Conservation (phyloP, 2,113 vertebrate genomes). For the Tupaia tana region DNA sequence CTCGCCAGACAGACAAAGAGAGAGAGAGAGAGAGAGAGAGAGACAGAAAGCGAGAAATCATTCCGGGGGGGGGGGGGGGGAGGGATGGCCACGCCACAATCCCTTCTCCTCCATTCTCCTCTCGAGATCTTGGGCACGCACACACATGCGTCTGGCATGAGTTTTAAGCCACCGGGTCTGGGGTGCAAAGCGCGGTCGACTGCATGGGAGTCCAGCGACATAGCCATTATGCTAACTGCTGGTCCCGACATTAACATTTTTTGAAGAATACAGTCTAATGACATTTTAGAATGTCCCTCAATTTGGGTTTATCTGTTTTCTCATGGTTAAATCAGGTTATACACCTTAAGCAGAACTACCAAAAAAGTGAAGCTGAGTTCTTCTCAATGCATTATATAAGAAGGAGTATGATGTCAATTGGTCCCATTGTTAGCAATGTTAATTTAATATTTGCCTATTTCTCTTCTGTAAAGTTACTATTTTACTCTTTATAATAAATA, state of each 20-base stretch:
- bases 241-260: background rate
- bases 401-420: background rate
- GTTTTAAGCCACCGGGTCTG: too few relatives aligned
- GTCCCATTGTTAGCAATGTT: background rate
- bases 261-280: background rate
- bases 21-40: too few relatives aligned
- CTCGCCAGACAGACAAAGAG: too few relatives aligned
- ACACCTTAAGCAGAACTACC: background rate
- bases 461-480: background rate
- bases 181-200: too few relatives aligned
- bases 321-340: background rate
- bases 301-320: background rate
- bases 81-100: too few relatives aligned
- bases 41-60: too few relatives aligned
- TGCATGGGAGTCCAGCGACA: too few relatives aligned
- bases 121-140: too few relatives aligned
- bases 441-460: background rate
- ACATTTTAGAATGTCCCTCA: background rate
- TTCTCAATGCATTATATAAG: background rate
- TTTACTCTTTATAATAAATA: background rate
- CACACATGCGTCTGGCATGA: too few relatives aligned
- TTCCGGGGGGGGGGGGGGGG: too few relatives aligned
- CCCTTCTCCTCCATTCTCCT: too few relatives aligned
- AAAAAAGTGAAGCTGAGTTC: background rate
- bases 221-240: too few relatives aligned